phyloP scores from a whole-genome alignment of 1,140 invertebrate species.

The Calliopsis andreniformis region DNA sequence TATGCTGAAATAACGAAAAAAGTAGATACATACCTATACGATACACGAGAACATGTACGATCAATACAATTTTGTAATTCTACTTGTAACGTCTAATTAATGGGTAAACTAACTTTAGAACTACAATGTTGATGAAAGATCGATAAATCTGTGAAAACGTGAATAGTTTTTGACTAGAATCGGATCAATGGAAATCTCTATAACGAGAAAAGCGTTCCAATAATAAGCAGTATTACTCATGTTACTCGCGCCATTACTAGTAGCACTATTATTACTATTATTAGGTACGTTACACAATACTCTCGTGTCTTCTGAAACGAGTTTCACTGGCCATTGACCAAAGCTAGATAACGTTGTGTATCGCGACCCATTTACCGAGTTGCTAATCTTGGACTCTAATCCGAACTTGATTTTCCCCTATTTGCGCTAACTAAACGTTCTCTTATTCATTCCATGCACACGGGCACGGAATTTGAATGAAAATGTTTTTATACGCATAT shows the following conservation, averaged over 20 bases:
- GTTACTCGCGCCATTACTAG: constrained; percentile 4
- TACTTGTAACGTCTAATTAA: too few relatives aligned
- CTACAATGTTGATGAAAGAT: too few relatives aligned
- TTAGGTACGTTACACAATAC: constrained; percentile 54
- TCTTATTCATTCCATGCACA: constrained; percentile 1
- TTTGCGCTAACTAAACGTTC: constrained; percentile 4
- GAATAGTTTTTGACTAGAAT: not conserved
- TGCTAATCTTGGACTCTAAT: constrained; percentile 60
- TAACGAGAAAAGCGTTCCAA: not conserved
- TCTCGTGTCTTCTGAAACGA: constrained; percentile 39
- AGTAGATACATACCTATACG: too few relatives aligned
- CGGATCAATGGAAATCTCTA: not conserved
- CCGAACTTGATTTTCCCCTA: constrained; percentile 53
- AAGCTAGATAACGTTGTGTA: constrained; percentile 58
- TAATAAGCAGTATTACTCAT: not conserved
- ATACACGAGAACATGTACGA: too few relatives aligned
- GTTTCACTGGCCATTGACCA: constrained; percentile 62
- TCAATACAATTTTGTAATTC: too few relatives aligned
- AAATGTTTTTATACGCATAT: not conserved
- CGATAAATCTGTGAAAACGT: too few relatives aligned
- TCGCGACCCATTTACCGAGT: constrained; percentile 60
- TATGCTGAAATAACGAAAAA: too few relatives aligned
- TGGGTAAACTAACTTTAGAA: too few relatives aligned
- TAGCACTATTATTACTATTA: constrained; percentile 50
- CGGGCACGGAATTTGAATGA: not conserved